These are phyloP conservation scores for Dendrolimus punctatus DNA, from an alignment of 1,140 invertebrate species.

Conservation along the genomic window DNA sequence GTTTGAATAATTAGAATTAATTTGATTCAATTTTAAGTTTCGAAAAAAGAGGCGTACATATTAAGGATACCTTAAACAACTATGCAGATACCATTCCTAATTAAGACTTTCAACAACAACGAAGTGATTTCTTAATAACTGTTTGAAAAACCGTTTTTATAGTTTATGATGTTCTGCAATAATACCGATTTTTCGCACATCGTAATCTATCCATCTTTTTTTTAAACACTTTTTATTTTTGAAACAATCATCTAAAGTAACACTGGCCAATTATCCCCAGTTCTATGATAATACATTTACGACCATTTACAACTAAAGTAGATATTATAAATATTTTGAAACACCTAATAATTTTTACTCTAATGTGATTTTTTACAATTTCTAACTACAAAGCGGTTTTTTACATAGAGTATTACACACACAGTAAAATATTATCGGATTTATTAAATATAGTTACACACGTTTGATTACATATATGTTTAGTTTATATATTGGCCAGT, in stretches of 20 bases:
- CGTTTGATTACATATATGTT: conserved; percentile 18
- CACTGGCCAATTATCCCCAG: conserved; percentile 18
- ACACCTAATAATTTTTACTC: conserved; percentile 15
- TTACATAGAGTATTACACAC: conserved; percentile 44
- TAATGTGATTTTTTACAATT: conserved; percentile 33
- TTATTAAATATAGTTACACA: conserved; percentile 21
- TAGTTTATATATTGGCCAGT: conserved; percentile 30
- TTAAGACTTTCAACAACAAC: conserved; percentile 24
- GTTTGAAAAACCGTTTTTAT: conserved; percentile 9
- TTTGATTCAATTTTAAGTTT: conserved; percentile 11
- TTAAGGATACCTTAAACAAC: conserved; percentile 1
- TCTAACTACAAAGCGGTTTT: conserved; percentile 46
- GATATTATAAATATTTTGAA: conserved; percentile 14
- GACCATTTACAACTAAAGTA: conserved; percentile 6
- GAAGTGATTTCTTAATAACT: conserved; percentile 14
- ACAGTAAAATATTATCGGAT: conserved; percentile 31
- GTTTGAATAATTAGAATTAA: not conserved
- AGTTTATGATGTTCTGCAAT: not conserved
- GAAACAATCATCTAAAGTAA: not conserved
- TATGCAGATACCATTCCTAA: conserved; percentile 18
- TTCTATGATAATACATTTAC: conserved; percentile 11
- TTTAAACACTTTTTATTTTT: too few species aligned
- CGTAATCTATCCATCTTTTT: too few species aligned
- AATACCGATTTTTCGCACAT: too few species aligned
- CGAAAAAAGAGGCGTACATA: conserved; percentile 19